phyloP scores from a whole-genome alignment of 2,113 vertebrate genomes.

The Saguinus midas region DNA sequence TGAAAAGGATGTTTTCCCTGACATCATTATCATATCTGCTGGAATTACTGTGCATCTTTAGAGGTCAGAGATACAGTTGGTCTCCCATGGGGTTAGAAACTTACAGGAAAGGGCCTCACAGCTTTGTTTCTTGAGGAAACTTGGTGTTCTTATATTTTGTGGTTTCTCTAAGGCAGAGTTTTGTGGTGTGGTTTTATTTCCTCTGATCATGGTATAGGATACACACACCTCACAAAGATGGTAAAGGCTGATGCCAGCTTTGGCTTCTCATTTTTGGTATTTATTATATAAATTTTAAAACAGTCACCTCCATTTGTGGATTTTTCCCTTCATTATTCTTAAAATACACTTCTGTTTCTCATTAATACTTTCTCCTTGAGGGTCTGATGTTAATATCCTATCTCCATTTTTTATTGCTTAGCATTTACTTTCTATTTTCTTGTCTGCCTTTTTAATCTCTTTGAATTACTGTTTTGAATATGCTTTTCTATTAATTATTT shows the following conservation, averaged over 20 bases:
- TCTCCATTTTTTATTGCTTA: background rate
- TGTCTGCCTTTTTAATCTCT: background rate
- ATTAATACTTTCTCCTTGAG: background rate
- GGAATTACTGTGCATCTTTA: background rate
- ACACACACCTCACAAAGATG: background rate
- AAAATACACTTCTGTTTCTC: background rate
- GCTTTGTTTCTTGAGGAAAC: background rate
- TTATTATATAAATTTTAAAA: background rate
- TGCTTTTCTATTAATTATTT: background rate
- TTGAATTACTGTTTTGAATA: background rate
- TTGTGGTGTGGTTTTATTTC: background rate
- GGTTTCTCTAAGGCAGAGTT: background rate
- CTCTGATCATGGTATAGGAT: background rate
- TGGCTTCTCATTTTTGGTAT: background rate
- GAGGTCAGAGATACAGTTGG: background rate
- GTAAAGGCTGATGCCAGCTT: background rate
- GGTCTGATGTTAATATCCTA: background rate
- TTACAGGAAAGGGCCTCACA: background rate
- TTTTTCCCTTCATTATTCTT: slow-evolving; percentile 9
- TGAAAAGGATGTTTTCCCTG: background rate
- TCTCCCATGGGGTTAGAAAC: background rate
- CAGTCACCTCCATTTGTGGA: background rate
- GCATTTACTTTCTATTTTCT: background rate
- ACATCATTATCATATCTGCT: background rate
- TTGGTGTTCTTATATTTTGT: background rate